A percentile compares a stretch with the other conserved stretches of the same genome.
Conservation (phyloP, 2,888 invertebrate species). For the Chrysomela aeneicollis region DNA sequence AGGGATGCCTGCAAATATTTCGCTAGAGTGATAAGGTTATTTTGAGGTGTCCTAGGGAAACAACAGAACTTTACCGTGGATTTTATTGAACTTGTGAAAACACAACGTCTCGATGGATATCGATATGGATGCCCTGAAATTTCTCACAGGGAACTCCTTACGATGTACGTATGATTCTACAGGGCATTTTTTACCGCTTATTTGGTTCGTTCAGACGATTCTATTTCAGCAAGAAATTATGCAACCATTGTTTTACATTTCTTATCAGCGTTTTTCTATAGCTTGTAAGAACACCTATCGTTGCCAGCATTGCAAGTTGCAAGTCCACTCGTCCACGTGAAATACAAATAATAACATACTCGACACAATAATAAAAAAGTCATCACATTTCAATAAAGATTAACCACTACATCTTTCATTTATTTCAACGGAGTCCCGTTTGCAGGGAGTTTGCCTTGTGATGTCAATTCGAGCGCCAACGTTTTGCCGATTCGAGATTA, state of each 20-base stretch:
- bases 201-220: conserved; percentile 17
- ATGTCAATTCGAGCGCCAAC: conserved; percentile 57
- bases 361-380: neutral
- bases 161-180: conserved; percentile 41
- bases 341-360: neutral
- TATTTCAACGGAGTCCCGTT: no score
- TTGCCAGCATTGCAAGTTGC: neutral
- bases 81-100: conserved; percentile 34
- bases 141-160: conserved; percentile 40
- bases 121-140: conserved; percentile 38
- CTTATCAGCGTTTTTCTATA: conserved; percentile 19
- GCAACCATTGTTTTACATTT: conserved; percentile 34
- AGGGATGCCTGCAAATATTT: neutral
- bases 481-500: conserved; percentile 45
- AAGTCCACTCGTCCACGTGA: neutral
- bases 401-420: no score
- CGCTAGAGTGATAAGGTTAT: neutral
- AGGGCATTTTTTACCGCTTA: conserved; percentile 27
- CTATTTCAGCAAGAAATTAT: conserved; percentile 42
- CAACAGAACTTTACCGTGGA: conserved; percentile 30
- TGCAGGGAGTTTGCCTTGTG: conserved; percentile 59
- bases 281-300: neutral
- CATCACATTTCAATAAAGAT: neutral
- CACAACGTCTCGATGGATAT: conserved; percentile 20
- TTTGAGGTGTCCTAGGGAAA: conserved; percentile 13